Base-by-base conservation (phyloP, 1,140 invertebrate species). In the Littorina saxatilis region DNA sequence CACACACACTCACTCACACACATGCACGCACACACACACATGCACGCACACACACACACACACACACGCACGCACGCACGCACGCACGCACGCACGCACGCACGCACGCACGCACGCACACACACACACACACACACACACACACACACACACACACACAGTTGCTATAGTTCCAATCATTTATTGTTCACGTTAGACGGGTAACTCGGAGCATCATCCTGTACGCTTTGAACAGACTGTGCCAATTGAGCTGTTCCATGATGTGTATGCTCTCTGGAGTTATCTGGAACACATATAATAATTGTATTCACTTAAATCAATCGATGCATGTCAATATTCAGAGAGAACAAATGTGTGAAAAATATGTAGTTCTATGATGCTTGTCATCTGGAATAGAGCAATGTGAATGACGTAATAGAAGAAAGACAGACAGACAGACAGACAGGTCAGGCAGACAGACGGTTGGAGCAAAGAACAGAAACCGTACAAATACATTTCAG, bases 91-190 rank as follows among this genome's bases (percentile, higher is more conserved):
- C 50, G 23, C 50, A 52, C 50, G 23, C 50, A 52, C 50, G 23
- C 50, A 52, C 50, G 23, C 50, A 52, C 50, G 23, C 50, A 52
- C 50, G 23, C 50, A 52, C 50, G 23, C 50, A 52, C 50, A 52
- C 50, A 52, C 50, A 52, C 50, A 52, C 50, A 52, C 50, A 52
- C 50, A 52, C 50, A 52, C 50, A 52, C 50, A 52, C 50, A 52
- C 50, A 52, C 50, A 52, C 50, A 52, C 50, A 52, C 50, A 52
- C 50, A 52, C 50, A 52, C 50, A 52, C 50, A 52, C 50, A 52
- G 11, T 13, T 52, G 50, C 11, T 13, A 52, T 11, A 13, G 11
- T 52, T 52, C 11, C 23, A 23, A 52, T 13, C 50, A 13, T 23
- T 52, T 23, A 52, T 23, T 52, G 11, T 52, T 52, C 50, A 13